phyloP scores from a whole-genome alignment of 2,113 vertebrate species.

The Chaenocephalus aceratus region DNA sequence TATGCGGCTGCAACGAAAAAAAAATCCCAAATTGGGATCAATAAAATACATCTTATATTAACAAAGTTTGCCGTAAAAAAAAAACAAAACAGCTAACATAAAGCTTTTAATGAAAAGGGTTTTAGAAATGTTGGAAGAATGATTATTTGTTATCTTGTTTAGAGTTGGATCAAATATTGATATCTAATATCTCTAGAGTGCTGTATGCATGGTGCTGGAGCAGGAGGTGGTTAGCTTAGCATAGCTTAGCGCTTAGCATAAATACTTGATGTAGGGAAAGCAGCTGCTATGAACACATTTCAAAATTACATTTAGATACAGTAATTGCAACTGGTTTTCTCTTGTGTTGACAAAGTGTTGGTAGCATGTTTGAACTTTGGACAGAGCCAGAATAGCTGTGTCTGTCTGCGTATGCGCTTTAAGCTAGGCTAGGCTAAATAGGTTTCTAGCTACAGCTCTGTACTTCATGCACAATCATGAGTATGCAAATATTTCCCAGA shows the following conservation, averaged over 20 bases:
- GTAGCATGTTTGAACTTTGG: neutral
- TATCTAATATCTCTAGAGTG: too few species aligned
- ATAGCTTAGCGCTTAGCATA: constrained; percentile 10
- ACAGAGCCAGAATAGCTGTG: neutral
- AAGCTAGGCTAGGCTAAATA: constrained; percentile 9
- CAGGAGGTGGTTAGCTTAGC: neutral
- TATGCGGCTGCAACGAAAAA: too few species aligned
- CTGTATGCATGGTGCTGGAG: too few species aligned
- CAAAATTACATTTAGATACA: neutral
- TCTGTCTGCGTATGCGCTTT: neutral
- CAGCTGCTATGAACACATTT: neutral
- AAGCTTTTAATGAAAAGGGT: too few species aligned
- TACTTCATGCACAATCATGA: neutral
- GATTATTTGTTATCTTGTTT: too few species aligned
- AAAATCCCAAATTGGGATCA: too few species aligned
- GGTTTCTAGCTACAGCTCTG: neutral
- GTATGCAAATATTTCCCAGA: neutral
- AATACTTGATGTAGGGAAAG: neutral
- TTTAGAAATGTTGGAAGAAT: too few species aligned
- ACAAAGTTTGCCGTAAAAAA: too few species aligned
- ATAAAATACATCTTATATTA: too few species aligned
- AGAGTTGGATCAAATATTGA: too few species aligned
- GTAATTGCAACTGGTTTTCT: neutral
- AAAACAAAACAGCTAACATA: too few species aligned
- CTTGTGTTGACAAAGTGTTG: neutral